Base-by-base conservation (phyloP, 2,113 vertebrate species). In the Varanus salvator region DNA sequence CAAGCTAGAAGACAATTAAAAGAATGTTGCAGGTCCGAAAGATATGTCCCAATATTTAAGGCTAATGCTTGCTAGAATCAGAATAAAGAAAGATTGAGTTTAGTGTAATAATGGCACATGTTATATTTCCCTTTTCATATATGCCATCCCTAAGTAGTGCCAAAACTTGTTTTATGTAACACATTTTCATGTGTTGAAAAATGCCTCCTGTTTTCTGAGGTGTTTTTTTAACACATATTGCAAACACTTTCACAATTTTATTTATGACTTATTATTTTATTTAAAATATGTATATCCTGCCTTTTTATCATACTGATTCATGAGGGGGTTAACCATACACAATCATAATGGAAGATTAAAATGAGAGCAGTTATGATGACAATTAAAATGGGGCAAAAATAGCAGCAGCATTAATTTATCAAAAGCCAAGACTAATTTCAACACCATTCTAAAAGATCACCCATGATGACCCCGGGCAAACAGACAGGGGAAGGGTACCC, bases 21-120 rank as follows among this genome's bases (percentile, higher is more conserved):
- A 89, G 54, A 90, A 94, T 91, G 94, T 87, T 78, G 88, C 80
- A 90, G 48, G n/a, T 68, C 66, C 27, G 78, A 52, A 57, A 68
- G 92, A 94, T 92, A 90, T 90, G 82, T 27, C 38, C 38, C 60
- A 66, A 23, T 17, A 29, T 89, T 75, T 64, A 76, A 84, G 54
- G 38, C 34, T 14, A 54, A 9, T 27, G 4, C 34, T 54, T 52
- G 11, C 69, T 66, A 75, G 44, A 34, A 50, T 76, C 38, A 89
- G 54, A 21, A n/a, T 76, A 64, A 83, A 89, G 14, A 60, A 12
- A 66, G 21, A 34, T 48, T 50, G 38, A 23, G 8, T 19, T 74
- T 34, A 12, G 31, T 89, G 76, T 50, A 76, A 66, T 84, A 84
- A 68, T 74, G 8, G 4, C 72, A 86, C 4, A 19, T 29, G 34